Percentiles rank a stretch among this genome's conserved stretches.
These are phyloP conservation scores for Drosophila ironensis DNA, from an alignment of 1,140 invertebrate genomes.

Conservation along the genomic window DNA sequence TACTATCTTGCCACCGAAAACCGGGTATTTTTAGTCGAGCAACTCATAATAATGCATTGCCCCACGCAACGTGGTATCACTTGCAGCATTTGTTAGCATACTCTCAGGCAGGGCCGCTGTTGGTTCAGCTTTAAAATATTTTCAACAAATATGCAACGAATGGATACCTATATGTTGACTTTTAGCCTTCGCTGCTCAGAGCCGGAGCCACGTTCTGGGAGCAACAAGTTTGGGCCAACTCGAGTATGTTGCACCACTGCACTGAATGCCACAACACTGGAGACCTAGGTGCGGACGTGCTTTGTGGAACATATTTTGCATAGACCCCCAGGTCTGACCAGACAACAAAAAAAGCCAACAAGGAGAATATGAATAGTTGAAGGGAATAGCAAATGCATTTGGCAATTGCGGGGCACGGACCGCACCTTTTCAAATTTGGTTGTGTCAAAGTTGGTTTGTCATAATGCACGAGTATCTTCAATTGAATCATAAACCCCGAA, in stretches of 20 bases:
- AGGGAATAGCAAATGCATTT: conserved; percentile 12
- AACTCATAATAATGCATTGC: no score
- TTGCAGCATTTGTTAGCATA: no score
- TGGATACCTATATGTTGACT: no score
- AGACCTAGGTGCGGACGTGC: conserved; percentile 25
- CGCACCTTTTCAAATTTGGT: conserved; percentile 20
- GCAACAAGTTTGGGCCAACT: no score
- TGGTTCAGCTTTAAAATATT: no score
- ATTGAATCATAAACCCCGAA: conserved; percentile 26
- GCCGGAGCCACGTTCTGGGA: conserved; percentile 18
- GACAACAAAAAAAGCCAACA: no score
- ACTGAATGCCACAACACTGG: not conserved
- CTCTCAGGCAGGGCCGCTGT: no score
- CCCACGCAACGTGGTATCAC: no score
- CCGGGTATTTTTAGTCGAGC: no score
- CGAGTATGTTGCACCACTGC: no score
- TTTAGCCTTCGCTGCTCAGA: conserved; percentile 10
- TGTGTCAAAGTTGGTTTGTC: conserved; percentile 17
- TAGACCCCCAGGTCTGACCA: conserved; percentile 17
- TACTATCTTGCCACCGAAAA: no score
- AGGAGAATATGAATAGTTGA: not conserved
- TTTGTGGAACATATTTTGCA: conserved; percentile 32
- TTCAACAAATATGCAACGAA: no score
- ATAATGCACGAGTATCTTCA: conserved; percentile 31
- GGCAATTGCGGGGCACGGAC: conserved; percentile 5